phyloP scores from a whole-genome alignment of 2,888 invertebrate genomes.

The Nemoura dubitans region DNA sequence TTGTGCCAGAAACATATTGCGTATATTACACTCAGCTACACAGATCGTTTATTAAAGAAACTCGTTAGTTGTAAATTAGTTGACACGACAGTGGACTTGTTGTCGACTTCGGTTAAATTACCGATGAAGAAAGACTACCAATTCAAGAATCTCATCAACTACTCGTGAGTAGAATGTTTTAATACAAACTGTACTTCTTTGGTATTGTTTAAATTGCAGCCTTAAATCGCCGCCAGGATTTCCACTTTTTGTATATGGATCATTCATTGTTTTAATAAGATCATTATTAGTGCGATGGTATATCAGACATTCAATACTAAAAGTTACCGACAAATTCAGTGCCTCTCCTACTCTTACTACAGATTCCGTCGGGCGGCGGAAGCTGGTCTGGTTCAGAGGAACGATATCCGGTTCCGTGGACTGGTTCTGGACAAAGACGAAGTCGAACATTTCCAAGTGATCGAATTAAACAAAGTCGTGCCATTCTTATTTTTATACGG shows the following conservation, averaged over 20 bases:
- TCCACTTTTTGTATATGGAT: too few species aligned
- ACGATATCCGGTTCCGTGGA: background rate
- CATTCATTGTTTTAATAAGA: too few species aligned
- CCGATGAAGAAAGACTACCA: background rate
- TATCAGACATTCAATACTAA: too few species aligned
- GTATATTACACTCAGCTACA: background rate
- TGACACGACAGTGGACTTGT: background rate
- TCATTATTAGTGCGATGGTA: too few species aligned
- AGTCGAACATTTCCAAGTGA: background rate
- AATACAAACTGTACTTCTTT: too few species aligned
- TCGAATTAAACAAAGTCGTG: background rate
- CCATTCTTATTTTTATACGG: background rate
- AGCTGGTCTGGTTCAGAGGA: background rate
- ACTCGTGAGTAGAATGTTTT: background rate
- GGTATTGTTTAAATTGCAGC: too few species aligned
- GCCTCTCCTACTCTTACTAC: too few species aligned
- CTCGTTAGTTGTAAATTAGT: background rate
- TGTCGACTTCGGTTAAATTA: background rate
- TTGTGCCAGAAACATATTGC: background rate
- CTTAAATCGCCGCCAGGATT: too few species aligned
- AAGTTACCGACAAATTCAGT: too few species aligned
- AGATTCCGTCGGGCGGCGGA: background rate
- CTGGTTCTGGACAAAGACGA: background rate
- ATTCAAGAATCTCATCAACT: background rate
- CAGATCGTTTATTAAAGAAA: background rate